Evolutionary conservation across 2,797 vertebrate species (phyloP).

Genomic region (Phataginus tricuspis): DNA sequence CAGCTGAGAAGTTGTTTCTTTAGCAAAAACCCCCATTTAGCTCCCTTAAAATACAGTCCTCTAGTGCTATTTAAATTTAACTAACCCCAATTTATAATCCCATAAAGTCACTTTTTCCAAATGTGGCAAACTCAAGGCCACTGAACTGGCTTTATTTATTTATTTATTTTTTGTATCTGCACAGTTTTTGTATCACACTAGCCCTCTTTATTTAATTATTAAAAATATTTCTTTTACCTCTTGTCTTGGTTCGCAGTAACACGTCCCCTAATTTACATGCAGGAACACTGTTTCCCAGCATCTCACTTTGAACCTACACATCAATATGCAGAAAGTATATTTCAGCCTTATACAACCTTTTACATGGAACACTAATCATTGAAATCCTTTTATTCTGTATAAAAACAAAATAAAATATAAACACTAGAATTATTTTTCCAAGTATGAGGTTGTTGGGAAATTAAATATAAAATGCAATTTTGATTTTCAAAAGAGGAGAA

Average conservation of each 20-base stretch:
- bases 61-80: slow-evolving; percentile 30
- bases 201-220: slow-evolving; percentile 81
- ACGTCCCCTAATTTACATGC: slow-evolving; percentile 69
- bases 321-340: slow-evolving; percentile 79
- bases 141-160: slow-evolving; percentile 83
- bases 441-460: slow-evolving; percentile 83
- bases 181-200: slow-evolving; percentile 76
- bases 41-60: slow-evolving; percentile 65
- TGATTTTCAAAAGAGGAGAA: not conserved
- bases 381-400: slow-evolving; percentile 93
- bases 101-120: slow-evolving; percentile 18
- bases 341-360: slow-evolving; percentile 88
- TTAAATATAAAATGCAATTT: slow-evolving; percentile 84
- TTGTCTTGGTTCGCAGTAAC: slow-evolving; percentile 60
- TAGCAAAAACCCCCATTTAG: slow-evolving; percentile 74
- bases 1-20: slow-evolving; percentile 77
- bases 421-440: slow-evolving; percentile 85
- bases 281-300: slow-evolving; percentile 77
- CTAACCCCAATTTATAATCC: not conserved
- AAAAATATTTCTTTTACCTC: slow-evolving; percentile 66
- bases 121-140: slow-evolving; percentile 75
- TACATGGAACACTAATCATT: slow-evolving; percentile 90
- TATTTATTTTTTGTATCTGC: slow-evolving; percentile 72
- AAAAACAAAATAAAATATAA: slow-evolving; percentile 85
- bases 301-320: slow-evolving; percentile 76